Percentiles rank a stretch among this genome's conserved stretches.
Evolutionary conservation across 2,113 vertebrate species (phyloP).

Genomic region (Rostratula benghalensis): DNA sequence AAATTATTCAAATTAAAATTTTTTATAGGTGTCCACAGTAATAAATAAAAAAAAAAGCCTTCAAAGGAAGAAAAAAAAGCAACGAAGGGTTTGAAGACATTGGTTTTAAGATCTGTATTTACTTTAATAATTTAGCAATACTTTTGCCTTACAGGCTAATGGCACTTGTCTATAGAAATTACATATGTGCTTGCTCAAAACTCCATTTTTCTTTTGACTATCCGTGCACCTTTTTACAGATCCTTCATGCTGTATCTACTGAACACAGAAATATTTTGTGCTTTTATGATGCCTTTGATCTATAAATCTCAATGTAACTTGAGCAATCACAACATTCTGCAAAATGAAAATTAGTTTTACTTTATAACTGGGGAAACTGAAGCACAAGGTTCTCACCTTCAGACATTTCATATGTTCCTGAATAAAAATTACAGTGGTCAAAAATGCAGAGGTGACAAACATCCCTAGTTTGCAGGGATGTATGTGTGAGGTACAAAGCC

Average conservation of each 20-base stretch:
- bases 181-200: not conserved
- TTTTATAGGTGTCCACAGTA: slow-evolving; percentile 33
- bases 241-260: not conserved
- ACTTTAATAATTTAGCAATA: slow-evolving; percentile 50
- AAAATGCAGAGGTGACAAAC: not conserved
- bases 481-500: not conserved
- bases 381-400: not conserved
- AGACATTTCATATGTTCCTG: not conserved
- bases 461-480: not conserved
- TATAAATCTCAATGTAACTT: not conserved
- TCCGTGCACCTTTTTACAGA: not conserved
- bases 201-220: not conserved
- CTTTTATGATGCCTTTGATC: not conserved
- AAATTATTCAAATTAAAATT: slow-evolving; percentile 57
- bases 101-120: slow-evolving; percentile 62
- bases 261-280: not conserved
- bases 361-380: not conserved
- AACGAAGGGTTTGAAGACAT: slow-evolving; percentile 24
- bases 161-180: slow-evolving; percentile 3
- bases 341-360: not conserved
- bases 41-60: not conserved
- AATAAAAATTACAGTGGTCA: not conserved
- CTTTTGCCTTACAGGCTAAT: slow-evolving; percentile 2
- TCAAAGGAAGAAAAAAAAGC: slow-evolving; percentile 46
- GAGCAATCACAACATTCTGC: not conserved